A percentile compares a stretch with the other conserved stretches of the same genome.
These are phyloP conservation scores for Dinothrombium tinctorium DNA, from an alignment of 1,140 invertebrate genomes.

Conservation along the genomic window DNA sequence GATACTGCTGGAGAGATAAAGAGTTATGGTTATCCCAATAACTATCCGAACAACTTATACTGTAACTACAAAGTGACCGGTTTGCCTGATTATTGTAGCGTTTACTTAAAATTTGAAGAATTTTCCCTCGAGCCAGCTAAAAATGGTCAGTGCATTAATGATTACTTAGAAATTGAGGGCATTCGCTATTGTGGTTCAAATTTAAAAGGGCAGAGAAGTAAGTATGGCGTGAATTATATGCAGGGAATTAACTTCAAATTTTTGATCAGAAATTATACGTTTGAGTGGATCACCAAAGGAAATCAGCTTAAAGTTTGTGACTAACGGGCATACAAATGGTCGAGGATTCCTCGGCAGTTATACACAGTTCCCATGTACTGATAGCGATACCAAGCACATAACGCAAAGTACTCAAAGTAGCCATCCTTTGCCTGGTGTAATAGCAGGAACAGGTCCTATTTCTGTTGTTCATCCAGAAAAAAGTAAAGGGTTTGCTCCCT, in stretches of 20 bases:
- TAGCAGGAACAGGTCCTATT: neutral
- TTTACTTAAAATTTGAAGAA: constrained; percentile 15
- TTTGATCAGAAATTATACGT: too few relatives aligned
- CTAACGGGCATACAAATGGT: too few relatives aligned
- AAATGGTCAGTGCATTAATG: constrained; percentile 12
- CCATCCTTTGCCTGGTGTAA: neutral
- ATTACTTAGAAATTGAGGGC: constrained; percentile 16
- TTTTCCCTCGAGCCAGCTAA: constrained; percentile 13
- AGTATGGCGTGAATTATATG: too few relatives aligned
- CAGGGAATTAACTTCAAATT: too few relatives aligned
- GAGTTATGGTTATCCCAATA: constrained; percentile 14
- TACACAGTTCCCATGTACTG: too few relatives aligned
- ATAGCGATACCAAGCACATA: too few relatives aligned
- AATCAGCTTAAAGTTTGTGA: too few relatives aligned
- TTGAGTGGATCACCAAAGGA: too few relatives aligned
- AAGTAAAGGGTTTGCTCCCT: neutral
- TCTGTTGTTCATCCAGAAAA: neutral
- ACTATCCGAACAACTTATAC: constrained; percentile 12
- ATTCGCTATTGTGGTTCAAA: constrained; percentile 17
- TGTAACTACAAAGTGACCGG: constrained; percentile 14
- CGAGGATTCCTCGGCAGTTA: too few relatives aligned
- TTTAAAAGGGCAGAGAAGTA: constrained; percentile 15
- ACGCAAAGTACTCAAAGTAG: too few relatives aligned
- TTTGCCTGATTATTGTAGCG: constrained; percentile 12
- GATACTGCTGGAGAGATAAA: constrained; percentile 13